These are phyloP conservation scores for Diabrotica virgifera DNA, from an alignment of 1,140 invertebrate genomes.

Conservation along the genomic window DNA sequence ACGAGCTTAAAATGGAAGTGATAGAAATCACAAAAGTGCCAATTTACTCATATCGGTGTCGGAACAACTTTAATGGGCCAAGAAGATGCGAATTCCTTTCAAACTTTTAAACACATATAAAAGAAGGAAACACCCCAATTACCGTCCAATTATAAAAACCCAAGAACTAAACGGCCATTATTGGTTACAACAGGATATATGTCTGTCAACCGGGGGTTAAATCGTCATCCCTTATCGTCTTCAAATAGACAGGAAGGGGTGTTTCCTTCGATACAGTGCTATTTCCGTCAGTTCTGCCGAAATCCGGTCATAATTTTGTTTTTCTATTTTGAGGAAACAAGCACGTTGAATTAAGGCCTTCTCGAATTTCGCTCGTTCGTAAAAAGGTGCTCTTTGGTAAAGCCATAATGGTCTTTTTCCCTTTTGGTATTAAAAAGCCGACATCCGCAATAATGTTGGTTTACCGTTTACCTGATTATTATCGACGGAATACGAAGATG, in stretches of 20 bases:
- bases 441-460: background rate
- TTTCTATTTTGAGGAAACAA: slow-evolving; percentile 3
- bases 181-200: background rate
- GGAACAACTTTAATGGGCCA: no score
- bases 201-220: background rate
- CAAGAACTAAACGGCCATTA: background rate
- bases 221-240: background rate
- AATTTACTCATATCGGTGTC: no score
- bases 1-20: no score
- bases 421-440: background rate
- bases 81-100: no score
- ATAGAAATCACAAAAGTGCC: no score
- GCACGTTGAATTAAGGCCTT: slow-evolving; percentile 1
- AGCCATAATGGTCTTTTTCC: background rate
- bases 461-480: background rate
- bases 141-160: background rate
- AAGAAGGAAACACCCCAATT: background rate
- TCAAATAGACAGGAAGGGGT: background rate
- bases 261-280: background rate
- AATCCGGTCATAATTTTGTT: slow-evolving; percentile 2
- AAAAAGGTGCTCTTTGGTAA: background rate
- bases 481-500: no score
- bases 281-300: slow-evolving; percentile 1
- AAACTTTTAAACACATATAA: no score
- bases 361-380: background rate